Evolutionary conservation across 2,113 vertebrate genomes (phyloP).

Genomic region (Muntiacus reevesi): DNA sequence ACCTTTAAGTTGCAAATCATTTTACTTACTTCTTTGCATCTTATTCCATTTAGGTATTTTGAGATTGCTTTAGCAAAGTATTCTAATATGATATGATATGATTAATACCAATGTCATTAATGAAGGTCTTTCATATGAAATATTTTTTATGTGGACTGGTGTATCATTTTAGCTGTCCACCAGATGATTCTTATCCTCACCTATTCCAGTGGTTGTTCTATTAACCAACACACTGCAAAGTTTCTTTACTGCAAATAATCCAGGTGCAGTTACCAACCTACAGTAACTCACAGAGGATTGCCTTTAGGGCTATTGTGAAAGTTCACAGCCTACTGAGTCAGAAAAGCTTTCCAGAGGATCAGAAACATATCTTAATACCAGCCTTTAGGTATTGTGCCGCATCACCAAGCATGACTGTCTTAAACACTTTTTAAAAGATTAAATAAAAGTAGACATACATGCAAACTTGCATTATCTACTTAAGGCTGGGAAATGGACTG

Average conservation of each 20-base stretch:
- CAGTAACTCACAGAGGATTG: conserved; percentile 45
- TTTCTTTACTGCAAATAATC: conserved; percentile 32
- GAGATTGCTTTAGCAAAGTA: conserved; percentile 26
- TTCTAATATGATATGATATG: neutral
- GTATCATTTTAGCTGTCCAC: neutral
- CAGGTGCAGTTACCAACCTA: conserved; percentile 41
- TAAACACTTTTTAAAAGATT: conserved; percentile 47
- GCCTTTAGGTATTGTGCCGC: conserved; percentile 35
- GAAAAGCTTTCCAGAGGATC: conserved; percentile 63
- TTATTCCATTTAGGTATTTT: conserved; percentile 35
- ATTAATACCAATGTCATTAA: conserved; percentile 10
- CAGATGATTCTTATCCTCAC: neutral
- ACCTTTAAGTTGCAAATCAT: conserved; percentile 30
- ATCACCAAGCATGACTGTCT: conserved; percentile 49
- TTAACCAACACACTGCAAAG: neutral
- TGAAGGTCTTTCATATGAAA: conserved; percentile 9
- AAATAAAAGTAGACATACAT: conserved; percentile 33
- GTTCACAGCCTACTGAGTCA: conserved; percentile 58
- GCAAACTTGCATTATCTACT: conserved; percentile 29
- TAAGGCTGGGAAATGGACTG: conserved; percentile 38
- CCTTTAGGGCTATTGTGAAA: conserved; percentile 55
- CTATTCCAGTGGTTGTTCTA: neutral
- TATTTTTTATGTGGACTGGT: neutral
- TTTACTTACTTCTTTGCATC: conserved; percentile 33
- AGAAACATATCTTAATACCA: conserved; percentile 61